Evolutionary conservation across 2,113 vertebrate species (phyloP).

Genomic region (Chloroceryle aenea): DNA sequence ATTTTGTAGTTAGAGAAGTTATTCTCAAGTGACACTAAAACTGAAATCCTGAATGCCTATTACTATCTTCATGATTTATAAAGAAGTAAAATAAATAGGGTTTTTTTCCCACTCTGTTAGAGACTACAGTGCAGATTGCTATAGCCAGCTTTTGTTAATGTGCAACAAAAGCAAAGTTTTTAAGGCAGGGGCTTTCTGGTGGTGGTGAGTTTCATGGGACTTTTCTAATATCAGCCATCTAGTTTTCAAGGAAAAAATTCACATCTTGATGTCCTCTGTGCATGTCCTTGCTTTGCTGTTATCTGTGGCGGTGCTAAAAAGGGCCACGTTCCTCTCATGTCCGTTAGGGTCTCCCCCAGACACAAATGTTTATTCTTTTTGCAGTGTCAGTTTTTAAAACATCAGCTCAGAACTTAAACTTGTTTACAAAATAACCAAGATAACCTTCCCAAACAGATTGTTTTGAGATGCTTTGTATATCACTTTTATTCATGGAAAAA

Average conservation of each 20-base stretch:
- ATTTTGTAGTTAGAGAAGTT: not conserved
- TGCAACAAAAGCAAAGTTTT: not conserved
- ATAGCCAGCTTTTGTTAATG: not conserved
- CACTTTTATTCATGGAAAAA: not conserved
- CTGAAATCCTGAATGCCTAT: not conserved
- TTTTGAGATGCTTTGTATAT: slow-evolving; percentile 32
- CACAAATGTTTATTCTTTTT: slow-evolving; percentile 9
- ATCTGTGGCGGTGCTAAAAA: not conserved
- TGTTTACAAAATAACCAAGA: slow-evolving; percentile 42
- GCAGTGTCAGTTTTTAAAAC: slow-evolving; percentile 34
- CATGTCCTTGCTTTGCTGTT: slow-evolving; percentile 1
- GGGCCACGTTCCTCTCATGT: not conserved
- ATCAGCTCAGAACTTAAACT: slow-evolving; percentile 30
- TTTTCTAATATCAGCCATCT: not conserved
- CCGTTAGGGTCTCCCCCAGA: not conserved
- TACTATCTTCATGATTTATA: not conserved
- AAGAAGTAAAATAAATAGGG: not conserved
- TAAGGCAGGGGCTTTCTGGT: not conserved
- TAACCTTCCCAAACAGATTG: slow-evolving; percentile 51
- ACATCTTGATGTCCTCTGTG: not conserved
- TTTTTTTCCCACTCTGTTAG: too few species aligned
- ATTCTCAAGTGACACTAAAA: not conserved
- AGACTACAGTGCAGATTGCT: not conserved
- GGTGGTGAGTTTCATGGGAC: not conserved
- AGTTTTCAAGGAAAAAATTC: slow-evolving; percentile 19